phyloP scores from a whole-genome alignment of 2,888 invertebrate species.

The Mythimna vitellina region DNA sequence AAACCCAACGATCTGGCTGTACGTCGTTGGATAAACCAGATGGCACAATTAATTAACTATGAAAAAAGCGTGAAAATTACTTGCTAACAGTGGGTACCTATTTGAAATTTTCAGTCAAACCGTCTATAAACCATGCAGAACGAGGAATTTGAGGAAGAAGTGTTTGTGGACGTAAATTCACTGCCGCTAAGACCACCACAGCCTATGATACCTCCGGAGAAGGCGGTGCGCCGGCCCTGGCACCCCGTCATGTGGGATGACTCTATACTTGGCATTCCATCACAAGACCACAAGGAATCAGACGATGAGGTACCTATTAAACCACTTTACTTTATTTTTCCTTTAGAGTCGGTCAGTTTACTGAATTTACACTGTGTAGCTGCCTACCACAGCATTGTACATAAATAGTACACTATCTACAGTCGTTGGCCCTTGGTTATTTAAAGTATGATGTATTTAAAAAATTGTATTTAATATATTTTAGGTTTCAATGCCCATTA shows the following conservation, averaged over 20 bases:
- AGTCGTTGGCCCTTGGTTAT: background rate
- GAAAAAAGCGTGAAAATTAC: no score
- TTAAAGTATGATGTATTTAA: background rate
- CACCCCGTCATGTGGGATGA: slow-evolving; percentile 92
- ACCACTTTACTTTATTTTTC: background rate
- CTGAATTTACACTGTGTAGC: background rate
- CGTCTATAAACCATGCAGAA: slow-evolving; percentile 62
- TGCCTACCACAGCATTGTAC: background rate
- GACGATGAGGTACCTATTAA: slow-evolving; percentile 46
- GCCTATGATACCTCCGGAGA: slow-evolving; percentile 84
- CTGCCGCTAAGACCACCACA: slow-evolving; percentile 88
- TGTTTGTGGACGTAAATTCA: slow-evolving; percentile 82
- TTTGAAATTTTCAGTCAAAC: slow-evolving; percentile 39
- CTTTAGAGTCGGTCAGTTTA: background rate
- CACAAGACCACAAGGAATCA: slow-evolving; percentile 72
- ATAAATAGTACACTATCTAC: background rate
- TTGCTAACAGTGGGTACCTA: background rate
- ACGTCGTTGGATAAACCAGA: no score
- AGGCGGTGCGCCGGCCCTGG: slow-evolving; percentile 91
- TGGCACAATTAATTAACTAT: background rate
- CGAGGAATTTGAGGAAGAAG: slow-evolving; percentile 77
- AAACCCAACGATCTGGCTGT: no score
- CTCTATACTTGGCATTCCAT: slow-evolving; percentile 81
- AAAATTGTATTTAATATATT: background rate
- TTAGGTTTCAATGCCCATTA: background rate